Percentiles rank a stretch among this genome's conserved stretches.
phyloP scores from a whole-genome alignment of 1,140 invertebrate genomes.

The Aphelenchoides fujianensis region DNA sequence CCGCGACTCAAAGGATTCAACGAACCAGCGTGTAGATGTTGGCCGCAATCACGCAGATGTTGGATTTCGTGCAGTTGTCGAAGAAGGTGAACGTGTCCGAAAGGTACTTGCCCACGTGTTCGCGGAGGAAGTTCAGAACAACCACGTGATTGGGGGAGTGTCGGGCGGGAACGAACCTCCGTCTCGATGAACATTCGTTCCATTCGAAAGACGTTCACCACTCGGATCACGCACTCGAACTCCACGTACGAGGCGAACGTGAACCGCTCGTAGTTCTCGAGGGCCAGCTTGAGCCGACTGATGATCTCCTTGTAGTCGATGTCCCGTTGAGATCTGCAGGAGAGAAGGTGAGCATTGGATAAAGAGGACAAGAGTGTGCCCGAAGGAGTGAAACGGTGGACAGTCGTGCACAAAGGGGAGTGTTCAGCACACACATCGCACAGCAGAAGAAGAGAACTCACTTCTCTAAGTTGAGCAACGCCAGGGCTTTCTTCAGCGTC shows the following conservation, averaged over 20 bases:
- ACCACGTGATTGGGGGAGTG: background rate
- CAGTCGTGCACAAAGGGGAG: slow-evolving; percentile 9
- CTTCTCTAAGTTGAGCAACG: slow-evolving; percentile 20
- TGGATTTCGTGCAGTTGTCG: slow-evolving; percentile 50
- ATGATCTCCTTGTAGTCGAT: slow-evolving; percentile 45
- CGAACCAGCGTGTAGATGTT: slow-evolving; percentile 48
- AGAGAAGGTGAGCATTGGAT: too few species aligned
- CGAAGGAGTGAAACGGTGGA: too few species aligned
- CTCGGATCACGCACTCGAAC: slow-evolving; percentile 57
- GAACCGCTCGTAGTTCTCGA: slow-evolving; percentile 55
- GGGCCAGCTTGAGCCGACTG: slow-evolving; percentile 45
- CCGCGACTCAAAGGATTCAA: too few species aligned
- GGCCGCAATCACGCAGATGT: slow-evolving; percentile 54
- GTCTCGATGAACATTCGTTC: slow-evolving; percentile 49
- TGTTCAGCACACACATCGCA: background rate
- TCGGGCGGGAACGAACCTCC: slow-evolving; percentile 37
- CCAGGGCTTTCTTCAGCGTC: slow-evolving; percentile 33
- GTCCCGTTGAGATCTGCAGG: slow-evolving; percentile 10
- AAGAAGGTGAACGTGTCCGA: slow-evolving; percentile 56
- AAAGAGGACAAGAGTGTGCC: background rate
- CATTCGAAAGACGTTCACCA: slow-evolving; percentile 37
- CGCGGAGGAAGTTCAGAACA: slow-evolving; percentile 54
- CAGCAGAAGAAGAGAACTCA: slow-evolving; percentile 2
- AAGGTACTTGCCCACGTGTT: slow-evolving; percentile 57
- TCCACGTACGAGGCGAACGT: slow-evolving; percentile 55